These are phyloP conservation scores for Melikaiella ostensackeni DNA, from an alignment of 2,888 invertebrate genomes.

Conservation along the genomic window DNA sequence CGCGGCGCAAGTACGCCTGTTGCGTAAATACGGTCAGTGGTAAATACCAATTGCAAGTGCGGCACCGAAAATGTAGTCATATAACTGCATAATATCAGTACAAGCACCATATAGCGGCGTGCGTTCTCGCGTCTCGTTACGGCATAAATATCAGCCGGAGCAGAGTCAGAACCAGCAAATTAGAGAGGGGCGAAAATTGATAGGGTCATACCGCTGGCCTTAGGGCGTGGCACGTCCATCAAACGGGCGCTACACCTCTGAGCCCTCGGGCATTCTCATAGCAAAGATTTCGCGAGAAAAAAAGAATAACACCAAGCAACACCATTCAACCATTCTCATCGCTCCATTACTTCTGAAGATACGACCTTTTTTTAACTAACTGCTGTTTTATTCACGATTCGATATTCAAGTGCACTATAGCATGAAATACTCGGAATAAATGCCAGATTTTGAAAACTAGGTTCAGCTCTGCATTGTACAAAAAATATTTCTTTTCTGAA, in stretches of 20 bases:
- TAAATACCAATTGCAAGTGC: slow-evolving; percentile 8
- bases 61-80: slow-evolving; percentile 38
- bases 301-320: not conserved
- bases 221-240: slow-evolving; percentile 60
- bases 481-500: not conserved
- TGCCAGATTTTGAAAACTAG: not conserved
- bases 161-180: slow-evolving; percentile 58
- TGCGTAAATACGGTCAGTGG: not conserved
- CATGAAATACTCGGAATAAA: not conserved
- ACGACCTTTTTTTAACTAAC: not conserved
- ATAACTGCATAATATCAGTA: not conserved
- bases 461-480: not conserved
- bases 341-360: slow-evolving; percentile 4
- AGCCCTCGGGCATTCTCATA: slow-evolving; percentile 2
- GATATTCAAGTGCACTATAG: not conserved
- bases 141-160: slow-evolving; percentile 55
- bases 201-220: slow-evolving; percentile 59
- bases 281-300: not conserved
- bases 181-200: slow-evolving; percentile 65
- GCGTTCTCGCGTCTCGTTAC: slow-evolving; percentile 51
- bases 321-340: not conserved
- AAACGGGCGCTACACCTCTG: slow-evolving; percentile 49
- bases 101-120: not conserved
- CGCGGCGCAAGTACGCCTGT: not conserved
- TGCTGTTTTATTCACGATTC: not conserved